These are phyloP conservation scores for Echinops telfairi DNA, from an alignment of 2,113 vertebrate species.

Conservation along the genomic window DNA sequence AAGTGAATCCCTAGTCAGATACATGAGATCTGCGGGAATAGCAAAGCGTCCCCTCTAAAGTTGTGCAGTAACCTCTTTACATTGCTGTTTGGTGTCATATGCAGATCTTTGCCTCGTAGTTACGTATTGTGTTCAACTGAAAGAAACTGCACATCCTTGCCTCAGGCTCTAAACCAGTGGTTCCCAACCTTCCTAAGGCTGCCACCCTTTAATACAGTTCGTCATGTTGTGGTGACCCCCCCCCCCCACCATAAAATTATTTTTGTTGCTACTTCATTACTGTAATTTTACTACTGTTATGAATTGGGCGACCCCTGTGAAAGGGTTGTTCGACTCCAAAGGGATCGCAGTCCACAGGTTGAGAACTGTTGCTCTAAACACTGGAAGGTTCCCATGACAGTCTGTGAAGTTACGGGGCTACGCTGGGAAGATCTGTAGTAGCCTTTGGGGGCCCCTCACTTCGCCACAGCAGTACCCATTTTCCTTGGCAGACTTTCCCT, in stretches of 20 bases:
- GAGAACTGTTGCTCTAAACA: not conserved
- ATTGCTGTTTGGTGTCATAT: not conserved
- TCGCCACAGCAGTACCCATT: not conserved
- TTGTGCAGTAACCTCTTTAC: not conserved
- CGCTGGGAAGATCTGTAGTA: not conserved
- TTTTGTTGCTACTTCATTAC: too few species aligned
- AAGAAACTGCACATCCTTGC: not conserved
- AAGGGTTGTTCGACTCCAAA: too few species aligned
- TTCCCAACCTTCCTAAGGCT: too few species aligned
- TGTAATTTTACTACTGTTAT: too few species aligned
- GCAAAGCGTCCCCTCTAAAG: not conserved
- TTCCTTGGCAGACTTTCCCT: slow-evolving; percentile 13
- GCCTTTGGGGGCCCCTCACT: not conserved
- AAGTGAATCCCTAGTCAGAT: not conserved
- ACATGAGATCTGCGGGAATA: not conserved
- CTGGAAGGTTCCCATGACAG: not conserved
- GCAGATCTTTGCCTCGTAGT: not conserved
- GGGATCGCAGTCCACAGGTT: too few species aligned
- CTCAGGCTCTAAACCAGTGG: not conserved
- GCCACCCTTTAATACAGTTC: too few species aligned
- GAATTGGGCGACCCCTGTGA: too few species aligned
- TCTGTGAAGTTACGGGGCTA: not conserved
- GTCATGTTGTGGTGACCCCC: too few species aligned
- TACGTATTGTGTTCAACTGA: slow-evolving; percentile 40
- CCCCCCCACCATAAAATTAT: too few species aligned